phyloP scores from a whole-genome alignment of 2,113 vertebrate genomes.

The Dasyprocta punctata region DNA sequence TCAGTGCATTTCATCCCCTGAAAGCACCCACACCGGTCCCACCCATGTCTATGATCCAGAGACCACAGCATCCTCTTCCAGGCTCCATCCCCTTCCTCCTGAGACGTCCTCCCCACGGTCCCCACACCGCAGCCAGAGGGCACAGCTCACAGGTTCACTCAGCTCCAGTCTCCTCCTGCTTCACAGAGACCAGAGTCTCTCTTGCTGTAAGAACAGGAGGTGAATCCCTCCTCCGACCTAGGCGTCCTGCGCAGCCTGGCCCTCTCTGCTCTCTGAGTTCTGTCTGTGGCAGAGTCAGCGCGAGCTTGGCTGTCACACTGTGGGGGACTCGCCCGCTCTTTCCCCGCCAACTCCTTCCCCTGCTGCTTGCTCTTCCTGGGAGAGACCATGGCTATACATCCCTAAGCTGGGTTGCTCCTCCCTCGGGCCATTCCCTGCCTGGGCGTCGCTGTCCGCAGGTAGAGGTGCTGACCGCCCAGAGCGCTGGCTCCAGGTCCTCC shows the following conservation, averaged over 20 bases:
- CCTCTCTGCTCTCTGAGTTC: no score
- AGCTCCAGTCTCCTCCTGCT: not conserved
- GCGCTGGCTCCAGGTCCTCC: no score
- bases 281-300: not conserved
- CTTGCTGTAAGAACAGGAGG: not conserved
- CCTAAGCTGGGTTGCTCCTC: no score
- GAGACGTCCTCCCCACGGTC: not conserved
- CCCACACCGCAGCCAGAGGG: not conserved
- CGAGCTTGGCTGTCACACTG: no score
- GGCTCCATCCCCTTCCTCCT: not conserved
- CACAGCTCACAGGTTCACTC: not conserved
- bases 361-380: no score
- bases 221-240: not conserved
- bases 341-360: no score
- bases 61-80: not conserved
- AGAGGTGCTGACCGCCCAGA: no score
- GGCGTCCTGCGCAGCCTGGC: not conserved
- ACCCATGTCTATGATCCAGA: not conserved
- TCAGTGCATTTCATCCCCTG: not conserved
- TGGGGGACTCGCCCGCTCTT: no score
- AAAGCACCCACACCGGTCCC: not conserved
- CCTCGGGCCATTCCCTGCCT: no score
- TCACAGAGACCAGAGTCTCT: no score
- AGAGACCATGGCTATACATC: no score
- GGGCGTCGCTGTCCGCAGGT: no score